phyloP scores from a whole-genome alignment of 1,140 invertebrate species.

The Drosophila paulistorum region DNA sequence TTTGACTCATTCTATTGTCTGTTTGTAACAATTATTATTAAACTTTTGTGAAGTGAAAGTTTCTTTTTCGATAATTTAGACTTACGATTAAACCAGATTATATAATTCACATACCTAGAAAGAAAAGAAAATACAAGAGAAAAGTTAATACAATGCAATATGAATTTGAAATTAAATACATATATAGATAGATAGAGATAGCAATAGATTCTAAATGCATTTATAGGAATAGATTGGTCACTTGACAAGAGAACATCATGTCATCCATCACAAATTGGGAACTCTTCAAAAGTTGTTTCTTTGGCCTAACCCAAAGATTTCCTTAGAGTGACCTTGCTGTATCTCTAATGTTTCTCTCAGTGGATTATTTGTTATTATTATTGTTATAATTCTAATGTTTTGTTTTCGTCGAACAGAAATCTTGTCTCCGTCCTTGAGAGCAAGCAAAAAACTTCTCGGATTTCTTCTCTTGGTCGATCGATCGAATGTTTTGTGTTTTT shows the following conservation, averaged over 20 bases:
- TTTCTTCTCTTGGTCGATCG: background rate
- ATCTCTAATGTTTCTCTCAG: background rate
- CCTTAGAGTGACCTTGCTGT: too few relatives aligned
- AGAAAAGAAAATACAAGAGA: background rate
- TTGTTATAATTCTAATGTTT: conserved; percentile 1
- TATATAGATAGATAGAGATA: too few relatives aligned
- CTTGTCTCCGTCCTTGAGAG: background rate
- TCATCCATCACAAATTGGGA: too few relatives aligned
- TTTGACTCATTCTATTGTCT: background rate
- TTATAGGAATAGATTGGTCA: too few relatives aligned
- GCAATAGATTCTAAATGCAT: background rate
- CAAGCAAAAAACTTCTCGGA: conserved; percentile 1
- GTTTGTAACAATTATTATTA: conserved; percentile 6
- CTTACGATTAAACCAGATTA: background rate
- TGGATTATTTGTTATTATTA: background rate
- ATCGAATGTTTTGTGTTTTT: background rate
- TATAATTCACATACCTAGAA: conserved; percentile 11
- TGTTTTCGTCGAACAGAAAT: background rate
- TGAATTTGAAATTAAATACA: background rate
- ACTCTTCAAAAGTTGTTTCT: background rate
- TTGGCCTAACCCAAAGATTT: too few relatives aligned
- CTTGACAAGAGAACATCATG: too few relatives aligned
- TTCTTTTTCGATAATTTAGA: conserved; percentile 4
- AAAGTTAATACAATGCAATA: background rate
- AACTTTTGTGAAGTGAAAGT: background rate